A percentile compares a stretch with the other conserved stretches of the same genome.
Evolutionary conservation across 2,113 vertebrate species (phyloP).

Genomic region (Himantopus leucocephalus): DNA sequence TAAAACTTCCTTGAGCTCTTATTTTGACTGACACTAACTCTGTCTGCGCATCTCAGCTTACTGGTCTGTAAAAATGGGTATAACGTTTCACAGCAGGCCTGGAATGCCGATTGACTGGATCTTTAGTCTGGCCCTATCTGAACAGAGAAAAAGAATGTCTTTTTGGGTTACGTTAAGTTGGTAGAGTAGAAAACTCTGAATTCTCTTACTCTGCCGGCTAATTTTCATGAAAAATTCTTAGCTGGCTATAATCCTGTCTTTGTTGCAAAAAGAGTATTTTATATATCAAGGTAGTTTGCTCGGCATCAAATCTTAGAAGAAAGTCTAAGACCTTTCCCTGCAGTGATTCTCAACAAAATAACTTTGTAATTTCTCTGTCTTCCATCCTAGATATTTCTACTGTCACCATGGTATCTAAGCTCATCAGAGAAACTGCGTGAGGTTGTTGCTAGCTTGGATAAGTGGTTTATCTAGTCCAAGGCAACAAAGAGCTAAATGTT

Average conservation of each 20-base stretch:
- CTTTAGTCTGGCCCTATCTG: not conserved
- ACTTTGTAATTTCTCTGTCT: conserved; percentile 20
- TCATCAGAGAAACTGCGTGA: not conserved
- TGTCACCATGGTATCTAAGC: conserved; percentile 19
- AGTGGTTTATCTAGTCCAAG: not conserved
- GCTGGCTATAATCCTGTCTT: not conserved
- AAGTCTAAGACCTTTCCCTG: not conserved
- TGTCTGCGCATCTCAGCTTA: not conserved
- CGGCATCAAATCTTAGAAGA: not conserved
- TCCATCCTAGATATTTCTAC: conserved; percentile 1
- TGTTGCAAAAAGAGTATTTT: not conserved
- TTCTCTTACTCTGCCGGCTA: not conserved
- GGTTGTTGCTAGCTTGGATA: not conserved
- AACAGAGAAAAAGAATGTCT: not conserved
- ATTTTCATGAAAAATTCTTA: not conserved
- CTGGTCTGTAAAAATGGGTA: not conserved
- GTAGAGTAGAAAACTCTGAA: not conserved
- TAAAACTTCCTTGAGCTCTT: not conserved
- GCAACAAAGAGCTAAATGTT: not conserved
- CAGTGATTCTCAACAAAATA: not conserved
- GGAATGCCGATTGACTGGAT: not conserved
- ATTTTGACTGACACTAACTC: not conserved
- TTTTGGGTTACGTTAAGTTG: not conserved
- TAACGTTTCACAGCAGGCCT: not conserved
- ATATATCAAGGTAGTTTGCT: not conserved